phyloP scores from a whole-genome alignment of 2,113 vertebrate genomes.

The Saccopteryx leptura region DNA sequence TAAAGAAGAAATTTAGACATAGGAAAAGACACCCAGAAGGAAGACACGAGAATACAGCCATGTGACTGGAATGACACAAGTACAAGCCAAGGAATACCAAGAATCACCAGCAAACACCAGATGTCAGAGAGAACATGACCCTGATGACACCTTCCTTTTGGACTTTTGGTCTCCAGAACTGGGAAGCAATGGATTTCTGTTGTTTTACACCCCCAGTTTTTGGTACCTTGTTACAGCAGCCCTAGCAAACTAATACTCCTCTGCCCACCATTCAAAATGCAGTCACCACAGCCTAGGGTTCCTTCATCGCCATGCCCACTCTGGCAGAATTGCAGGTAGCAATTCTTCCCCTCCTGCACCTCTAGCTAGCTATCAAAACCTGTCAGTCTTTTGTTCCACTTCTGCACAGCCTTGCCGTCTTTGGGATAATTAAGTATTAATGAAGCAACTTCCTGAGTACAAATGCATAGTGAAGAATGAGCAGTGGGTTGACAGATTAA shows the following conservation, averaged over 20 bases:
- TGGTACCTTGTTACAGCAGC: neutral
- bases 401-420: neutral
- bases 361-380: neutral
- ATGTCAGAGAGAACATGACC: neutral
- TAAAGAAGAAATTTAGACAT: neutral
- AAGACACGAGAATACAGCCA: neutral
- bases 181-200: neutral
- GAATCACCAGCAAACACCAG: neutral
- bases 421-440: neutral
- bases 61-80: neutral
- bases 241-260: neutral
- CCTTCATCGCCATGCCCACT: neutral
- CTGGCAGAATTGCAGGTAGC: neutral
- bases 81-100: neutral
- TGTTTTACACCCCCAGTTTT: neutral
- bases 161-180: neutral
- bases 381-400: neutral
- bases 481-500: neutral
- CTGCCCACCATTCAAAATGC: neutral
- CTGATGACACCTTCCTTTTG: neutral
- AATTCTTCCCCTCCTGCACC: neutral
- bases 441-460: neutral
- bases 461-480: neutral
- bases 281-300: no score
- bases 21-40: neutral